These are phyloP conservation scores for Enteromius mattozi DNA, from an alignment of 2,797 vertebrate genomes.

Conservation along the genomic window DNA sequence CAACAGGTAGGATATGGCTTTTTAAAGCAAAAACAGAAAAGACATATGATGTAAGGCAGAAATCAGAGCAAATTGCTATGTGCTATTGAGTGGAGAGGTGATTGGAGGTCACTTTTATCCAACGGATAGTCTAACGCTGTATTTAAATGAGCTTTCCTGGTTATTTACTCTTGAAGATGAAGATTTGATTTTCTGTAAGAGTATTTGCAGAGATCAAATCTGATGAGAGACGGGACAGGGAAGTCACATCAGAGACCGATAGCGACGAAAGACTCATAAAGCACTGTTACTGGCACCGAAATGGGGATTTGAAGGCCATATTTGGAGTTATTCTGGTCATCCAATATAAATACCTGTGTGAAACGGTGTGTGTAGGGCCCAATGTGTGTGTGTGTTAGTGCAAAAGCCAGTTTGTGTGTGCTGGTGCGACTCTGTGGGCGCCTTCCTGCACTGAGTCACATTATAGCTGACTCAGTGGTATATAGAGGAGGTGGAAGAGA, in stretches of 20 bases:
- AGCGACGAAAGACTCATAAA: constrained; percentile 46
- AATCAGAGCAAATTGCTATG: not conserved
- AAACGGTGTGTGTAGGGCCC: not conserved
- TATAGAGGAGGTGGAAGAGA: constrained; percentile 58
- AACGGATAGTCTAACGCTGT: constrained; percentile 48
- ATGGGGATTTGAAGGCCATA: constrained; percentile 10
- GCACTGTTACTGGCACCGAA: constrained; percentile 28
- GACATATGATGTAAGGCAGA: not conserved
- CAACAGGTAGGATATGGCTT: constrained; percentile 1
- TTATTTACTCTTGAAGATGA: constrained; percentile 46
- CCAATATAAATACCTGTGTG: constrained; percentile 33
- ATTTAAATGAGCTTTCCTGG: constrained; percentile 34
- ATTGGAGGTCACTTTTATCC: constrained; percentile 26
- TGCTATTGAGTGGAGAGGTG: not conserved
- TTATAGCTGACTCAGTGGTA: constrained; percentile 63
- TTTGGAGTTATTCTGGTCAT: constrained; percentile 34
- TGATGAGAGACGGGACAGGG: constrained; percentile 36
- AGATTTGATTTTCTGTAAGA: constrained; percentile 52
- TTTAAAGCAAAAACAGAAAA: not conserved
- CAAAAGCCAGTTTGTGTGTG: constrained; percentile 26
- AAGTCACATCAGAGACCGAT: constrained; percentile 41
- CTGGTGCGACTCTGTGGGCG: constrained; percentile 60
- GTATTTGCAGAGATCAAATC: constrained; percentile 46
- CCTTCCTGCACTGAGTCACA: constrained; percentile 62
- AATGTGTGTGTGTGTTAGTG: constrained; percentile 29